These are phyloP conservation scores for Xestia xanthographa DNA, from an alignment of 2,888 invertebrate genomes.

Conservation along the genomic window DNA sequence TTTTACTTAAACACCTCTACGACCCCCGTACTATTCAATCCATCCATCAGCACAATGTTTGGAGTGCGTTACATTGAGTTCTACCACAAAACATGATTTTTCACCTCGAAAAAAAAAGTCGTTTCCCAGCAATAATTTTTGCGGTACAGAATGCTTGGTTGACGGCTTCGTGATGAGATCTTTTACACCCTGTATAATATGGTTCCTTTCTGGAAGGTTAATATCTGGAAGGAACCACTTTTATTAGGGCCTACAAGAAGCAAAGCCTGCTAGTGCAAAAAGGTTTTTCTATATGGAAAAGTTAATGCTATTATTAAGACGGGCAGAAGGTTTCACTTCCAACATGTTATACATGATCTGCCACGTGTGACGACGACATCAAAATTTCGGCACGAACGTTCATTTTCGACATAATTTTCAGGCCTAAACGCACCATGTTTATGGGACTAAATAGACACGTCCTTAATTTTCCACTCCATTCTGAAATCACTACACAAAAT, in stretches of 20 bases:
- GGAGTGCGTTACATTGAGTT: too few species aligned
- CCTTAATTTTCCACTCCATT: constrained; percentile 33
- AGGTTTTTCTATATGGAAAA: background rate
- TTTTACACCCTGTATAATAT: too few species aligned
- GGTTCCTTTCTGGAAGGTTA: background rate
- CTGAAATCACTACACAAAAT: constrained; percentile 44
- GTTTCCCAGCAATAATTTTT: too few species aligned
- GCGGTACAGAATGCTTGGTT: too few species aligned
- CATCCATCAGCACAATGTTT: too few species aligned
- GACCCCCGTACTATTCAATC: too few species aligned
- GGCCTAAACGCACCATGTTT: background rate
- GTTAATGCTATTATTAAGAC: background rate
- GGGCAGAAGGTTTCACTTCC: background rate
- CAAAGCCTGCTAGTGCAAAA: background rate
- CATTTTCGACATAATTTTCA: constrained; percentile 18
- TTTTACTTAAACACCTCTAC: too few species aligned
- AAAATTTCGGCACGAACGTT: background rate
- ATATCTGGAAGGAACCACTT: background rate
- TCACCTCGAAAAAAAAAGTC: too few species aligned
- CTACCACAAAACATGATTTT: too few species aligned
- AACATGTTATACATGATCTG: background rate
- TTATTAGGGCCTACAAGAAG: background rate
- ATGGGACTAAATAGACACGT: constrained; percentile 8
- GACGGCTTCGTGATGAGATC: too few species aligned
- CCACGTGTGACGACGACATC: background rate